Conservation (phyloP, 1,140 invertebrate species). For the Lasioglossum baleicum region DNA sequence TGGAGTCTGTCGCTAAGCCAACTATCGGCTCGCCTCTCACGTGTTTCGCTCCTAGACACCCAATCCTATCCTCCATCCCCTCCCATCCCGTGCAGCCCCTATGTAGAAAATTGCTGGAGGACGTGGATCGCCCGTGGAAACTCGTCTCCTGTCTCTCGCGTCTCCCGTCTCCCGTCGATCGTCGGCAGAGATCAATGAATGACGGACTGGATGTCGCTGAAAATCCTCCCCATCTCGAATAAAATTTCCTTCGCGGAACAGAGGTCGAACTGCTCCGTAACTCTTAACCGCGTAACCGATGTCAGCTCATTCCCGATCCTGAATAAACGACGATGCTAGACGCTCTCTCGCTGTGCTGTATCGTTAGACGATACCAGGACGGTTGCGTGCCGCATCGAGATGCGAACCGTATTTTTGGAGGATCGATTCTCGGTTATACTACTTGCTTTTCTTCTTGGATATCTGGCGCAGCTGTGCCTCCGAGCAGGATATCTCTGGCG, state of each 20-base stretch:
- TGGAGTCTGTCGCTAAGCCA: slow-evolving; percentile 67
- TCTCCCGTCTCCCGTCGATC: neutral
- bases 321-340: no score
- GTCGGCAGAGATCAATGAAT: slow-evolving; percentile 3
- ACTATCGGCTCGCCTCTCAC: slow-evolving; percentile 54
- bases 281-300: no score
- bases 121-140: slow-evolving; percentile 10
- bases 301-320: no score
- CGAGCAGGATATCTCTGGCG: no score
- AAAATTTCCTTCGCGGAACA: no score
- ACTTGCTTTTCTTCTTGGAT: neutral
- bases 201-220: neutral
- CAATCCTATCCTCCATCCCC: neutral
- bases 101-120: slow-evolving; percentile 29
- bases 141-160: neutral
- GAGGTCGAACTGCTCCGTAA: no score
- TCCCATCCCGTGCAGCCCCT: neutral
- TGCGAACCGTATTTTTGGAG: no score
- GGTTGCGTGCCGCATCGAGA: no score
- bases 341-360: no score
- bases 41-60: slow-evolving; percentile 40
- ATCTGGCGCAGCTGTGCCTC: no score
- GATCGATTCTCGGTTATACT: neutral
- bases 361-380: no score
- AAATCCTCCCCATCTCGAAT: no score